Evolutionary conservation across 2,797 vertebrate species (phyloP).

Genomic region (Kryptopterus vitreolus): DNA sequence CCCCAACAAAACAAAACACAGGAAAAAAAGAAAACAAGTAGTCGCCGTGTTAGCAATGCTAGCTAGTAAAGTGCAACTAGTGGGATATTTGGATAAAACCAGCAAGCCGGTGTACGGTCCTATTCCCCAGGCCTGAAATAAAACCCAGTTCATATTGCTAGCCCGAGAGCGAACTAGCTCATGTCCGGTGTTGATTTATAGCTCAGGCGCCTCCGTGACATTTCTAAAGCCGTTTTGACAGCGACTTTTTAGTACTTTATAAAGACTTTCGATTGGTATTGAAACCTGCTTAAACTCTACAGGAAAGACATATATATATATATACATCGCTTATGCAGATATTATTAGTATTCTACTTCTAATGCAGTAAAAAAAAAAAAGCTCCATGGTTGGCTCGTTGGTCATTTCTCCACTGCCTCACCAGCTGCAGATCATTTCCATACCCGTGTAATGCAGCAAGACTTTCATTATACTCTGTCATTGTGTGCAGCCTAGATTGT

Average conservation of each 20-base stretch:
- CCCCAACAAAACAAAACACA: conserved; percentile 6
- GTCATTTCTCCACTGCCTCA: neutral
- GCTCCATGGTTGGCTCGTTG: neutral
- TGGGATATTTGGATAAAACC: neutral
- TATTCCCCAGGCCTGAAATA: conserved; percentile 22
- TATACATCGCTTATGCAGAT: neutral
- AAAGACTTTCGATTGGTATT: neutral
- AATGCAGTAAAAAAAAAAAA: neutral
- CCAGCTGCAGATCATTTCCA: neutral
- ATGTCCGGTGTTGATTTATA: neutral
- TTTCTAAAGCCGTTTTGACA: neutral
- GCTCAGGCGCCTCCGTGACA: neutral
- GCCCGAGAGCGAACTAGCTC: neutral
- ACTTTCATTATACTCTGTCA: neutral
- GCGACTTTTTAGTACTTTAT: neutral
- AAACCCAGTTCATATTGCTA: conserved; percentile 10
- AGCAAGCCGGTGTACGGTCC: conserved; percentile 28
- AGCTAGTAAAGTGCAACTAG: conserved; percentile 28
- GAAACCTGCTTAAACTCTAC: neutral
- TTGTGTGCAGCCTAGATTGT: neutral
- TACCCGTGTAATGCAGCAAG: neutral
- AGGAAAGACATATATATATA: neutral
- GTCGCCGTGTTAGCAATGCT: conserved; percentile 2
- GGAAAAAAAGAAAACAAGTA: neutral
- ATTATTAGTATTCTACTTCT: neutral